Conservation (phyloP, 2,888 invertebrate genomes). For the Drosophila prostipennis region DNA sequence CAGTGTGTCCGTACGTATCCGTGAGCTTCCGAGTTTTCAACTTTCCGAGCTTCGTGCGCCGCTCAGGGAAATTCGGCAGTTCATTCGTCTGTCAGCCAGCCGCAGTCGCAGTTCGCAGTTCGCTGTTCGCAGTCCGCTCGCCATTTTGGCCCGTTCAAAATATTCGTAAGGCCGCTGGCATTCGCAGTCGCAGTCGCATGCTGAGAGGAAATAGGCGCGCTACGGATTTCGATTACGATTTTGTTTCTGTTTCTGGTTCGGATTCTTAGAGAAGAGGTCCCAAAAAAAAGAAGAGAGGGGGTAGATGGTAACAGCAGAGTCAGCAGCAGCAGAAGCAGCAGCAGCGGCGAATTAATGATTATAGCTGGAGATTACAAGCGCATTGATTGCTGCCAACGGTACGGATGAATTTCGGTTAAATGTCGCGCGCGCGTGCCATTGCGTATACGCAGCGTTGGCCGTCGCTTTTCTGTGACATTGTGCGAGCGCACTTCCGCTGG, state of each 20-base stretch:
- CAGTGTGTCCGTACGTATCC: constrained; percentile 5
- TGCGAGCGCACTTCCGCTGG: constrained; percentile 68
- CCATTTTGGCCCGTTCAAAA: constrained; percentile 7
- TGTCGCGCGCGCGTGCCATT: constrained; percentile 69
- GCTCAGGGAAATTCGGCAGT: constrained; percentile 74
- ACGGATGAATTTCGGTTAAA: constrained; percentile 34
- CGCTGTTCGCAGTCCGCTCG: constrained; percentile 18
- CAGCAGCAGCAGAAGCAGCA: constrained; percentile 21
- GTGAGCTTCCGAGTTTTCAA: constrained; percentile 18
- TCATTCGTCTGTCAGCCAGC: constrained; percentile 76
- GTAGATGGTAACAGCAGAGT: constrained; percentile 20
- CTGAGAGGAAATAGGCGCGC: constrained; percentile 49
- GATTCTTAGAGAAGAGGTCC: constrained; percentile 18
- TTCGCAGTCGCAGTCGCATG: constrained; percentile 39
- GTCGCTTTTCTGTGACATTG: constrained; percentile 44
- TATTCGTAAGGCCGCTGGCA: constrained; percentile 32
- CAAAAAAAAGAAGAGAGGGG: not conserved
- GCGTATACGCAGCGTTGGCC: constrained; percentile 71
- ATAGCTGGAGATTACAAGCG: constrained; percentile 55
- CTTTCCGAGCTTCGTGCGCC: constrained; percentile 67
- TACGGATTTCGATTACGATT: constrained; percentile 8
- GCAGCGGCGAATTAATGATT: constrained; percentile 49
- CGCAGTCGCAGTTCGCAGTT: constrained; percentile 19
- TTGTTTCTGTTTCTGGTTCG: not conserved
- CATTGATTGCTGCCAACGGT: constrained; percentile 61